Evolutionary conservation across 2,113 vertebrate species (phyloP).

Genomic region (Aspiorhynchus laticeps): DNA sequence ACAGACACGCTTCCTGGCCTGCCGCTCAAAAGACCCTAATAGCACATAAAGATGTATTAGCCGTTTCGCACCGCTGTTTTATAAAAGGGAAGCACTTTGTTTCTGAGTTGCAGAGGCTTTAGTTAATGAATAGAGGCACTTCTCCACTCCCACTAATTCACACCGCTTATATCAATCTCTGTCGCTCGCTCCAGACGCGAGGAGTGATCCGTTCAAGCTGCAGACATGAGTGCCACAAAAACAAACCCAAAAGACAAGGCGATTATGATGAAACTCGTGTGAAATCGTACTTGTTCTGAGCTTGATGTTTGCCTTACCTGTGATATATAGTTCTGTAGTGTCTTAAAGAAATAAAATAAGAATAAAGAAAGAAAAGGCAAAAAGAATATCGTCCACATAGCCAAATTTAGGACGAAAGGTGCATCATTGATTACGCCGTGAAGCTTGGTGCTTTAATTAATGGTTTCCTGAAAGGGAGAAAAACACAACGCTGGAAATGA

Average conservation of each 20-base stretch:
- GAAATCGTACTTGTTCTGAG: slow-evolving; percentile 9
- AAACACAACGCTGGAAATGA: slow-evolving; percentile 56
- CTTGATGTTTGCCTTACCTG: neutral
- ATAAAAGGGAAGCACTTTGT: slow-evolving; percentile 73
- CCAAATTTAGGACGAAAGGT: slow-evolving; percentile 41
- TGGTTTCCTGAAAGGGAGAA: slow-evolving; percentile 60
- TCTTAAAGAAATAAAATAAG: neutral
- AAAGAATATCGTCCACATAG: slow-evolving; percentile 28
- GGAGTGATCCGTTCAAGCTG: slow-evolving; percentile 58
- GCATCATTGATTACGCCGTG: slow-evolving; percentile 38
- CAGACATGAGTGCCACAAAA: slow-evolving; percentile 43
- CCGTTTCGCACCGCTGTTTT: slow-evolving; percentile 64
- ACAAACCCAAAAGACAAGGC: slow-evolving; percentile 24
- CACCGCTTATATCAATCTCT: slow-evolving; percentile 70
- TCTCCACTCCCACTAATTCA: slow-evolving; percentile 69
- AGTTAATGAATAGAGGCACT: slow-evolving; percentile 72
- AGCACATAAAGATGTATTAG: slow-evolving; percentile 77
- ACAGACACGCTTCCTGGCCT: slow-evolving; percentile 59
- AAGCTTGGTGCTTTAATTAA: slow-evolving; percentile 71
- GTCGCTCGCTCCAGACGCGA: slow-evolving; percentile 63
- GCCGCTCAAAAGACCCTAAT: slow-evolving; percentile 70
- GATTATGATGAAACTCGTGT: slow-evolving; percentile 44
- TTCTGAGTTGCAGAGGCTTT: slow-evolving; percentile 70
- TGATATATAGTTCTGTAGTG: slow-evolving; percentile 11
- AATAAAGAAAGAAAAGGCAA: neutral